phyloP scores from a whole-genome alignment of 2,888 invertebrate species.

The Lasioglossum marginatum region DNA sequence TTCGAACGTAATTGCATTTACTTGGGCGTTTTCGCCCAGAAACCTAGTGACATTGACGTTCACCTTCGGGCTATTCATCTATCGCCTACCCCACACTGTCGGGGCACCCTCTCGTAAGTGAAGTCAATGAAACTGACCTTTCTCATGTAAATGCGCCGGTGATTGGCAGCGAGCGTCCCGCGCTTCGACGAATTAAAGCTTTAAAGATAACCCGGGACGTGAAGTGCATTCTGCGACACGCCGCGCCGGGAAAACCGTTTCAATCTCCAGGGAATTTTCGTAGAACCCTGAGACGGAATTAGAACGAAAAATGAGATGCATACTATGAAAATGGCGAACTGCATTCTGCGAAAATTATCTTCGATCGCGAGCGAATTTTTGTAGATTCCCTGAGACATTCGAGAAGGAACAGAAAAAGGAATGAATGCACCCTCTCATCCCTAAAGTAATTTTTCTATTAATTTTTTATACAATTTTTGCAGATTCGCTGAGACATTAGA shows the following conservation, averaged over 20 bases:
- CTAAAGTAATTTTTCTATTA: too few species aligned
- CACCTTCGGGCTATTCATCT: conserved; percentile 66
- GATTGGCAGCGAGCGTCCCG: conserved; percentile 46
- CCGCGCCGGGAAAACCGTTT: background rate
- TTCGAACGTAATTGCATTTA: conserved; percentile 77
- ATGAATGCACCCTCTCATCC: too few species aligned
- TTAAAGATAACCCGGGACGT: conserved; percentile 41
- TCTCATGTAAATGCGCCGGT: conserved; percentile 61
- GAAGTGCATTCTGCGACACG: conserved; percentile 21
- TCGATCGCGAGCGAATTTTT: background rate
- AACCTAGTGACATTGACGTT: conserved; percentile 79
- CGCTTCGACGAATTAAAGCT: conserved; percentile 32
- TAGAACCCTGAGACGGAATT: background rate
- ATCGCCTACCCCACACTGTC: conserved; percentile 44
- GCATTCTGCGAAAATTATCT: background rate
- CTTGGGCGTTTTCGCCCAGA: conserved; percentile 76
- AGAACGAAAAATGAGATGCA: background rate
- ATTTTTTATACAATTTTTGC: too few species aligned
- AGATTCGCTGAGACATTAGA: too few species aligned
- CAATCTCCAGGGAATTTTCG: conserved; percentile 12
- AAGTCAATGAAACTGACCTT: conserved; percentile 71
- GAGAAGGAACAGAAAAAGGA: too few species aligned
- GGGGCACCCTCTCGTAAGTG: conserved; percentile 47
- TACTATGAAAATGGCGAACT: background rate
- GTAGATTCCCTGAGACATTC: too few species aligned